Base-by-base conservation (phyloP, 2,888 invertebrate species). In the Pomacea canaliculata region DNA sequence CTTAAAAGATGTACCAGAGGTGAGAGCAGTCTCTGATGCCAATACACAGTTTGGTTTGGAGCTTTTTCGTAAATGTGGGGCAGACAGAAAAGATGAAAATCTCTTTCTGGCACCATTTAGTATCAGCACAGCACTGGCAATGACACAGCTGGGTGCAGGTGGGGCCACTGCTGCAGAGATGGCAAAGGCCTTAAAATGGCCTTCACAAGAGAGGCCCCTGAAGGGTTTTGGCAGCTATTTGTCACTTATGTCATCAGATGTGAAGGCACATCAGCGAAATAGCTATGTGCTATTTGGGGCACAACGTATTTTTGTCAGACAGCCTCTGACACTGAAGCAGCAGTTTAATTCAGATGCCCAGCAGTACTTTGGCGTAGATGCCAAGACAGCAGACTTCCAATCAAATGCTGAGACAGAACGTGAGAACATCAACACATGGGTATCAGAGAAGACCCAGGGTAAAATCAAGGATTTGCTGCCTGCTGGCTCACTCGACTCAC, bases 101-200 rank as follows among this genome's bases (percentile, higher is more conserved):
- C 27, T 89, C 13, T 90, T 91, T 77, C 82, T 91, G 76, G 91
- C 91, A 2, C 91, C 92, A 0, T 84, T 90, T 78, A 90, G 91
- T 77, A 87, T 92, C 56, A 86, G 88, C 62, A 85, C 88, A 23
- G 91, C 90, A n/a, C 81, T 92, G 77, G 86, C 89, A 59, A 90
- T 92, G 90, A 86, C 90, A 23, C 87, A 87, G 59, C 82, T 88
- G 12, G 92, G 92, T 18, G 90, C 92, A n/a, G 83, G 82, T 69
- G 87, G 86, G 7, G 81, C 87, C 46, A 92, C 92, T 12, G 83
- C 83, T 27, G 72, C 79, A 65, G 86, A 90, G 79, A 87, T 91
- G 85, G 77, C 77, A 16, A n/a, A 59, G 27, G 77, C 56, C 12
- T 48, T 79, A 59, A 68, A 67, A 49, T 79, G 79, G 79, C 59